phyloP scores from a whole-genome alignment of 2,888 invertebrate species.

The Hemistola chrysoprasaria region DNA sequence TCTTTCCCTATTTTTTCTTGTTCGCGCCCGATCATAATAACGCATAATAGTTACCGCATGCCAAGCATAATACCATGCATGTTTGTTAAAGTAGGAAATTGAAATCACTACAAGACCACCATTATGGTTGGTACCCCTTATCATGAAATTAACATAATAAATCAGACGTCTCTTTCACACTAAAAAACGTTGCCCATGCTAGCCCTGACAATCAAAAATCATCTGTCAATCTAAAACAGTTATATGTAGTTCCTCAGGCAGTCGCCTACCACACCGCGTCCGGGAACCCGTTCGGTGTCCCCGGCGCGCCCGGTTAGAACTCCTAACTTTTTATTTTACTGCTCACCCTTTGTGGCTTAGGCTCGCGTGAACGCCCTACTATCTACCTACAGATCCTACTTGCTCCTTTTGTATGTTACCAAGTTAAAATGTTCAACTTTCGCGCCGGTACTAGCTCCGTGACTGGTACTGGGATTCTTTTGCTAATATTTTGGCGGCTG shows the following conservation, averaged over 20 bases:
- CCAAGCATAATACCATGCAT: too few relatives aligned
- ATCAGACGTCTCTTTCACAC: too few relatives aligned
- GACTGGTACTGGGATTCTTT: background rate
- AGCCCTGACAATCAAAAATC: too few relatives aligned
- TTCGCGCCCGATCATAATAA: too few relatives aligned
- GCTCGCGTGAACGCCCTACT: slow-evolving; percentile 69
- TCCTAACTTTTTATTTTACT: slow-evolving; percentile 77
- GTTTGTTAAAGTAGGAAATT: too few relatives aligned
- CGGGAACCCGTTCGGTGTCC: slow-evolving; percentile 72
- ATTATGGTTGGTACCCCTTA: too few relatives aligned
- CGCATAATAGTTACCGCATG: too few relatives aligned
- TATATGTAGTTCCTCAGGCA: slow-evolving; percentile 24
- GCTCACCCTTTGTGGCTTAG: slow-evolving; percentile 75
- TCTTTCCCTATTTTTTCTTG: too few relatives aligned
- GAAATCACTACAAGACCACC: too few relatives aligned
- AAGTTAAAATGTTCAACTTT: slow-evolving; percentile 11
- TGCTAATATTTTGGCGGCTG: slow-evolving; percentile 13
- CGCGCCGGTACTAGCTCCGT: slow-evolving; percentile 32
- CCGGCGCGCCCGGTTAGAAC: slow-evolving; percentile 76
- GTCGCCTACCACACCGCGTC: slow-evolving; percentile 54
- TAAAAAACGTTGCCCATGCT: too few relatives aligned
- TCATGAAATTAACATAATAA: too few relatives aligned
- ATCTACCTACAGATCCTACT: slow-evolving; percentile 47
- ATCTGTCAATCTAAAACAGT: too few relatives aligned
- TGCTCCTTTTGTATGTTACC: slow-evolving; percentile 35